A percentile compares a stretch with the other conserved stretches of the same genome.
These are phyloP conservation scores for Perognathus longimembris DNA, from an alignment of 2,113 vertebrate genomes.

Conservation along the genomic window DNA sequence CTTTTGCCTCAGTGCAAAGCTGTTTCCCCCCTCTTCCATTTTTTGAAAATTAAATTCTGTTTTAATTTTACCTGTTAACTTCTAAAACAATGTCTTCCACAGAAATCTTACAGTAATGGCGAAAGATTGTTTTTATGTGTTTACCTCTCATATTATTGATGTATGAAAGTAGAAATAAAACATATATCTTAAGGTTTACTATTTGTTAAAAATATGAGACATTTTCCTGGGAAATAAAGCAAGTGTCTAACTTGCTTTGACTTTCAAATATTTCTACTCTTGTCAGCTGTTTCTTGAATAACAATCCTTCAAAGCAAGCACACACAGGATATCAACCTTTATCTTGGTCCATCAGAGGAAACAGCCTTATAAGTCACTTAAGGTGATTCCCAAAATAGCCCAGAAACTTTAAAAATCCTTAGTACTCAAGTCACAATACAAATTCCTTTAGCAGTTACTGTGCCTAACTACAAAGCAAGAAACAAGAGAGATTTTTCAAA, in stretches of 20 bases:
- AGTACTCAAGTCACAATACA: constrained; percentile 42
- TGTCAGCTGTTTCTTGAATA: constrained; percentile 45
- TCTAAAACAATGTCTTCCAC: constrained; percentile 83
- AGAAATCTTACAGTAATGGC: constrained; percentile 97
- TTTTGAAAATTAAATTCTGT: constrained; percentile 86
- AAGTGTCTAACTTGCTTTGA: constrained; percentile 22
- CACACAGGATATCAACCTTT: constrained; percentile 64
- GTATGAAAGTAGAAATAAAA: constrained; percentile 60
- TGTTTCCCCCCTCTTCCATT: constrained; percentile 84
- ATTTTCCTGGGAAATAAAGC: constrained; percentile 63
- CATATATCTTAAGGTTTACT: constrained; percentile 43
- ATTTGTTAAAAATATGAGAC: constrained; percentile 67
- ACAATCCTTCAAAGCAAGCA: constrained; percentile 70
- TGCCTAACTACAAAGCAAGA: constrained; percentile 33
- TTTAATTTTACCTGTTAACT: constrained; percentile 84
- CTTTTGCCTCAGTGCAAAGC: constrained; percentile 95
- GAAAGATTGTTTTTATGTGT: constrained; percentile 90
- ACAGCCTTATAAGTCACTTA: constrained; percentile 62
- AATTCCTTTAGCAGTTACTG: constrained; percentile 47
- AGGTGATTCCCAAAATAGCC: constrained; percentile 69
- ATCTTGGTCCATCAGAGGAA: constrained; percentile 71
- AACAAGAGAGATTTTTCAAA: background rate
- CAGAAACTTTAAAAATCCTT: constrained; percentile 45
- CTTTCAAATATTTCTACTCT: constrained; percentile 31
- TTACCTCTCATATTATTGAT: constrained; percentile 73